Base-by-base conservation (phyloP, 2,113 vertebrate genomes). In the Misgurnus anguillicaudatus region DNA sequence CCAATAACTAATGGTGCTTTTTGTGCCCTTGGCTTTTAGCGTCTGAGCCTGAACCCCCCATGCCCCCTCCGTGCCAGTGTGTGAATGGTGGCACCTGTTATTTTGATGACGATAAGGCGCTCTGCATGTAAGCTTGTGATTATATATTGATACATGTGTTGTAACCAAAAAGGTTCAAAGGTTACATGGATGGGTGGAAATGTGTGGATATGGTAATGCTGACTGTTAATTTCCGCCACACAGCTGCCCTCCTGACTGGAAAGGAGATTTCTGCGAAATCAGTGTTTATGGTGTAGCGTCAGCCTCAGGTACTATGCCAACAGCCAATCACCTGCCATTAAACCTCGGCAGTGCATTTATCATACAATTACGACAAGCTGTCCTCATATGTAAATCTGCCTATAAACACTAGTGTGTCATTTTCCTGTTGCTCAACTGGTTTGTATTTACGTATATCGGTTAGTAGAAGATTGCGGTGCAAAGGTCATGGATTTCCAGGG, bases 81-180 rank as follows among this genome's bases (percentile, higher is more conserved):
- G 95, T 96, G 96, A 93, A 97, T 11, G 95, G 95, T 87, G 98
- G 97, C 90, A 96, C 89, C 2, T 99, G 98, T 91, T 98, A 97
- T 88, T 92, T 92, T 85, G 96, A 97, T 87, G 94, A 97, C 45
- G 51, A 76, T 48, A 76, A 76, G 47, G 73, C 72, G 0, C 72
- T 75, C 24, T 75, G 77, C 68, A 63, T 73, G 78, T 68, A 63
- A 72, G 58, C 45, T 58, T 70, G 24, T 62, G 77, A 9, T 45
- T 9, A n/a, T 14, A 58, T 58, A n/a, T 45, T 41, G 9, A 17
- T 48, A 38, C 3, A 19, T 9, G 24, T 45, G 17, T 73, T 70
- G 5, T 47, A 1, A 41, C 6, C 17, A 39, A n/a, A 36, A 19
- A 4, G 9, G 36, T 69, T 9, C 39, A 31, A 72, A 72, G 51